These are phyloP conservation scores for Campoplex nolae DNA, from an alignment of 2,888 invertebrate genomes.

Conservation along the genomic window DNA sequence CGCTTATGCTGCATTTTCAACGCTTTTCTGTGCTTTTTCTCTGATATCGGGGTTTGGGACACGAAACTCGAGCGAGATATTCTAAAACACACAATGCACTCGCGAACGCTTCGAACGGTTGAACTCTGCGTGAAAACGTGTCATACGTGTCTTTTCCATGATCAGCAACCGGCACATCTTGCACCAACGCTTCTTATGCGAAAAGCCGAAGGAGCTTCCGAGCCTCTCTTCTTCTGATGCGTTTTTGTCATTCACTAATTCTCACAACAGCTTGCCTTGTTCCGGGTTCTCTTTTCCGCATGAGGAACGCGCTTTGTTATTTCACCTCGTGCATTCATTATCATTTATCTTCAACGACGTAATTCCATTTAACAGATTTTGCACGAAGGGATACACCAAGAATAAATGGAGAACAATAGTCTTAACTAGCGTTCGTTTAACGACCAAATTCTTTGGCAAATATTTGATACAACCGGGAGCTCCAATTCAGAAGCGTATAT, in stretches of 20 bases:
- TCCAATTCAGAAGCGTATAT: constrained; percentile 21
- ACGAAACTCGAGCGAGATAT: background rate
- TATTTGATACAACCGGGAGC: background rate
- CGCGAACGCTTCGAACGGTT: constrained; percentile 41
- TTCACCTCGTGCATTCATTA: background rate
- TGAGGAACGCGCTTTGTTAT: background rate
- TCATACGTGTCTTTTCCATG: constrained; percentile 27
- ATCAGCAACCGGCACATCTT: constrained; percentile 32
- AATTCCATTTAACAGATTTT: background rate
- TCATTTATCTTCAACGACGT: background rate
- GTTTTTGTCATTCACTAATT: background rate
- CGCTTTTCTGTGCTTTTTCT: constrained; percentile 18
- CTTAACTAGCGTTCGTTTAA: background rate
- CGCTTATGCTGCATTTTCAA: constrained; percentile 31
- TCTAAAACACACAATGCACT: constrained; percentile 54
- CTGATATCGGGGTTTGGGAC: background rate
- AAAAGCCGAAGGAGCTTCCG: background rate
- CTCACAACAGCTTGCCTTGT: background rate
- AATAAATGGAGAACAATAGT: background rate
- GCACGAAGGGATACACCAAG: background rate
- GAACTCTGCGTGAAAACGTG: constrained; percentile 44
- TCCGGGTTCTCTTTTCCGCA: background rate
- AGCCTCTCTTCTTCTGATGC: background rate
- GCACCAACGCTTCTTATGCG: constrained; percentile 39
- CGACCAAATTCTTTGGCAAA: background rate